phyloP scores from a whole-genome alignment of 2,113 vertebrate species.

The Tapirus terrestris region DNA sequence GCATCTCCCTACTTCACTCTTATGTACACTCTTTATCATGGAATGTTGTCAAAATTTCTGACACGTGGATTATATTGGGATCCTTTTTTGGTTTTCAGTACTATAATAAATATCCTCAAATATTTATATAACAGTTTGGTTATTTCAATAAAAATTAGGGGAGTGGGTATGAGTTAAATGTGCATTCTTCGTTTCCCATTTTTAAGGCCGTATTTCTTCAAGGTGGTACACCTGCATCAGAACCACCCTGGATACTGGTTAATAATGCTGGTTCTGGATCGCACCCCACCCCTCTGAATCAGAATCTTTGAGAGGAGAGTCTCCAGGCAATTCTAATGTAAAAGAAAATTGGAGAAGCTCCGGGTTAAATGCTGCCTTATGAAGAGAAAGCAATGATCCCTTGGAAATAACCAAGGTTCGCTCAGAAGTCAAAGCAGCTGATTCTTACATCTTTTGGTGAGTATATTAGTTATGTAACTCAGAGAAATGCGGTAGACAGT shows the following conservation, averaged over 20 bases:
- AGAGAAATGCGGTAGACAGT: not conserved
- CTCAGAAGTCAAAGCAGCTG: not conserved
- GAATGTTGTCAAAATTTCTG: not conserved
- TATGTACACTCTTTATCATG: not conserved
- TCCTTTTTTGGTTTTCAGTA: not conserved
- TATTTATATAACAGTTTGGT: not conserved
- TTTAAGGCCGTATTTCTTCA: slow-evolving; percentile 1
- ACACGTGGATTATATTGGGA: not conserved
- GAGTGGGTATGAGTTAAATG: not conserved
- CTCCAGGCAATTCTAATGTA: not conserved
- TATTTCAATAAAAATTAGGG: not conserved
- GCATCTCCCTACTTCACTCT: not conserved
- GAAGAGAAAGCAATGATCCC: not conserved
- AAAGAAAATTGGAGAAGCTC: not conserved
- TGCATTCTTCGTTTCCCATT: not conserved
- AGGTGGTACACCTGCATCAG: not conserved
- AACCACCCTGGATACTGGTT: not conserved
- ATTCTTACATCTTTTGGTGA: not conserved
- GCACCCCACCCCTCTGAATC: not conserved
- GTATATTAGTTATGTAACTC: not conserved
- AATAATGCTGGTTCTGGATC: not conserved
- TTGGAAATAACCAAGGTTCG: not conserved
- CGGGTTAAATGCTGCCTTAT: not conserved
- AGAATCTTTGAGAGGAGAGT: not conserved
- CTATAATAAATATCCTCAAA: not conserved